phyloP scores from a whole-genome alignment of 2,888 invertebrate genomes.

The Arrhopalites spinosus region DNA sequence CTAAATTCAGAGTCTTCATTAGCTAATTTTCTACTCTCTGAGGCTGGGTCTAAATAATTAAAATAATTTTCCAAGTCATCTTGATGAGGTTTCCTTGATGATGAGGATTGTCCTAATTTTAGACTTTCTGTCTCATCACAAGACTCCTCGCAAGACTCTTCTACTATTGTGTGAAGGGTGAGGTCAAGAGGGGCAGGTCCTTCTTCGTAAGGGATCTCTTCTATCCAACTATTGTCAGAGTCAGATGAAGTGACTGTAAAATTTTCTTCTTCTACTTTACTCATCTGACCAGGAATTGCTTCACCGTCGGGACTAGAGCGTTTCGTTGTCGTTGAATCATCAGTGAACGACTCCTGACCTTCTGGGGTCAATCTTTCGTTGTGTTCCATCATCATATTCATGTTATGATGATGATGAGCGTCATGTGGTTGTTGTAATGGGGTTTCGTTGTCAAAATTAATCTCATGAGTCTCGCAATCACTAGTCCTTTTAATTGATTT shows the following conservation, averaged over 20 bases:
- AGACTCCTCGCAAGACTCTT: constrained; percentile 93
- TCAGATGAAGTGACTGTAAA: constrained; percentile 20
- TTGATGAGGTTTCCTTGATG: constrained; percentile 29
- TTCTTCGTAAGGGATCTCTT: constrained; percentile 64
- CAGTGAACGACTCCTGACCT: constrained; percentile 35
- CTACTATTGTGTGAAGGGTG: constrained; percentile 88
- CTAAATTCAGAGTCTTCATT: constrained; percentile 59
- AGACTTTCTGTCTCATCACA: constrained; percentile 56
- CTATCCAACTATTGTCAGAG: constrained; percentile 69
- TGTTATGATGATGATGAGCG: background rate
- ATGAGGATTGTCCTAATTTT: background rate
- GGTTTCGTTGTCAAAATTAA: background rate
- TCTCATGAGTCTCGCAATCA: no score
- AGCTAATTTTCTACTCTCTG: background rate
- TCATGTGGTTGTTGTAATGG: background rate
- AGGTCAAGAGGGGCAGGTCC: constrained; percentile 78
- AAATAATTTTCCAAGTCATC: constrained; percentile 43
- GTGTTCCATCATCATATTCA: constrained; percentile 21
- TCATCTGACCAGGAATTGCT: constrained; percentile 24
- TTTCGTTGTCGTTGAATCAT: constrained; percentile 25
- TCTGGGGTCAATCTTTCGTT: constrained; percentile 33
- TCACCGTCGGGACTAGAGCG: constrained; percentile 40
- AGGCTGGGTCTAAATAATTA: constrained; percentile 32
- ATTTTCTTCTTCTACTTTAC: constrained; percentile 20
- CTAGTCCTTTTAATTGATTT: no score